Conservation (phyloP, 1,140 invertebrate genomes). For the Sarcophaga peregrina region DNA sequence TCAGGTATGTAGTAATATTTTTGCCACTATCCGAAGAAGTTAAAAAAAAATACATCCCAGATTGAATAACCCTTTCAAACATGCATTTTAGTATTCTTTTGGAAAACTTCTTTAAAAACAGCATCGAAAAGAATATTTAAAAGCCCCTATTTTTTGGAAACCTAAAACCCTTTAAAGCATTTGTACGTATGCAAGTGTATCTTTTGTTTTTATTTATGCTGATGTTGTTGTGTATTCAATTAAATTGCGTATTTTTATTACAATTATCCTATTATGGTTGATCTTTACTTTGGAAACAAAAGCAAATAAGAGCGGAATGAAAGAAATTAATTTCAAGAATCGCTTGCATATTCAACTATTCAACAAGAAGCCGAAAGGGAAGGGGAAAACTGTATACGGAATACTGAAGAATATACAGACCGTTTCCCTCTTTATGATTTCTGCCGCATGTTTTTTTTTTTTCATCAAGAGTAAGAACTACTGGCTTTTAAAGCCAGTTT, state of each 20-base stretch:
- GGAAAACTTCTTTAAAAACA: no score
- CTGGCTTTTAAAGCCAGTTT: background rate
- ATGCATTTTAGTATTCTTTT: no score
- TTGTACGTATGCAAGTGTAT: no score
- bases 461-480: background rate
- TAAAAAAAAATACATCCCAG: no score
- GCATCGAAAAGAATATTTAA: no score
- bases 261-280: slow-evolving; percentile 37
- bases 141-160: no score
- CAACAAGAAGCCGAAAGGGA: background rate
- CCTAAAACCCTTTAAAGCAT: no score
- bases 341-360: background rate
- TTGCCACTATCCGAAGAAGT: no score
- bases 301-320: background rate
- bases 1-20: no score
- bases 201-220: no score
- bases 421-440: background rate
- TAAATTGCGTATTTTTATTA: slow-evolving; percentile 40
- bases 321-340: background rate
- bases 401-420: slow-evolving; percentile 5
- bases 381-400: slow-evolving; percentile 3
- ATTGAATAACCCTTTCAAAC: no score
- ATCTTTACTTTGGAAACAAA: background rate
- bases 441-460: background rate
- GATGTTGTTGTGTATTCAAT: background rate